Conservation (phyloP, 2,888 invertebrate genomes). For the Lacanobia wlatinum region DNA sequence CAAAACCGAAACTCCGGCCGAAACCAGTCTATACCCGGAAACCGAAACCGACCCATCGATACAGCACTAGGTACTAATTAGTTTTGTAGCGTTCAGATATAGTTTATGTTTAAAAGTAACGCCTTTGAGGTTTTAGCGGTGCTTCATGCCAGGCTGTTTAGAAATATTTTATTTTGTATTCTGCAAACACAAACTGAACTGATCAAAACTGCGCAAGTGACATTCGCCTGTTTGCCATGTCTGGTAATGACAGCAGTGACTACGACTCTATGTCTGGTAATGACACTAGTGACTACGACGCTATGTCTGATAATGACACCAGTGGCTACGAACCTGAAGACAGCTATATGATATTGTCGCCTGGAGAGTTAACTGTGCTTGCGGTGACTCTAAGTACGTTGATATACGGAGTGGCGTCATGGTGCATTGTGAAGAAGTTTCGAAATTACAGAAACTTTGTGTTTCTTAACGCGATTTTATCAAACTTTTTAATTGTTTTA, state of each 20-base stretch:
- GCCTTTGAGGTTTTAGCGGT: not conserved
- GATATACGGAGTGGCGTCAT: not conserved
- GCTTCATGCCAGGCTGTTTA: not conserved
- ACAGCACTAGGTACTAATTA: no score
- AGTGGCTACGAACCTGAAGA: not conserved
- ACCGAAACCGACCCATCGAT: no score
- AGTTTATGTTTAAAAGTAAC: no score
- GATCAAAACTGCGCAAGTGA: not conserved
- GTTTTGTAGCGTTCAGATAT: no score
- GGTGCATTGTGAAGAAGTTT: constrained; percentile 2
- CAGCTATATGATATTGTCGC: not conserved
- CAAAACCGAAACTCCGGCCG: no score
- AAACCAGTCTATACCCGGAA: no score
- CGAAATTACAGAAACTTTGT: not conserved
- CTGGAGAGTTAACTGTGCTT: not conserved
- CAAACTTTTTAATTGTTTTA: not conserved
- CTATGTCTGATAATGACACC: not conserved
- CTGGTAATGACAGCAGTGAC: no score
- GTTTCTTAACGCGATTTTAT: not conserved
- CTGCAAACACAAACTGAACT: not conserved
- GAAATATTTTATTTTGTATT: not conserved
- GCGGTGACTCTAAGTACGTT: not conserved
- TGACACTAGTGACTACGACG: no score
- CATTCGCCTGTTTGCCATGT: not conserved
- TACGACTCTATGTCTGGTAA: no score